These are phyloP conservation scores for Sebastes alutus DNA, from an alignment of 2,797 vertebrate species.

Conservation along the genomic window DNA sequence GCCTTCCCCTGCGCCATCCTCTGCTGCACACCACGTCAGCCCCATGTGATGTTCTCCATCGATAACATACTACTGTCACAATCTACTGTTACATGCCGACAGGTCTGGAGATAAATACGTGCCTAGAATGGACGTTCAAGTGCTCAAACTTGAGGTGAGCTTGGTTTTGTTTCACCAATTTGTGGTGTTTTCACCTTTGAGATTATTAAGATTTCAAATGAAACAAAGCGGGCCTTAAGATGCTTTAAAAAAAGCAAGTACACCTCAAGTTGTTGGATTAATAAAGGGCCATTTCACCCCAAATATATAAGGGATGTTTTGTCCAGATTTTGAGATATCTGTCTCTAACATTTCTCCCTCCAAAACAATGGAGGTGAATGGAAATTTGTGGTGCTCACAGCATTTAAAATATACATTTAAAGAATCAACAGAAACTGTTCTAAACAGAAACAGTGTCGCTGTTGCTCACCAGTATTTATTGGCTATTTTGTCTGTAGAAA, in stretches of 20 bases:
- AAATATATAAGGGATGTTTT: not conserved
- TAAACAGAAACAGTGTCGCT: not conserved
- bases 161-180: constrained; percentile 25
- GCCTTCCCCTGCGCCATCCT: constrained; percentile 82
- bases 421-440: not conserved
- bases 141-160: not conserved
- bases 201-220: not conserved
- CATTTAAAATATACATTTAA: not conserved
- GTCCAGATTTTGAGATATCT: not conserved
- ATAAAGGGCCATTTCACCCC: constrained; percentile 17
- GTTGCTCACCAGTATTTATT: not conserved
- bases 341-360: not conserved
- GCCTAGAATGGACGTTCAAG: not conserved
- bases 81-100: constrained; percentile 69
- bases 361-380: not conserved
- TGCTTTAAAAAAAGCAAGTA: not conserved
- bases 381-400: not conserved
- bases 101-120: constrained; percentile 64
- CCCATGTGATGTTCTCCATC: constrained; percentile 88
- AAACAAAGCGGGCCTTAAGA: constrained; percentile 3
- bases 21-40: constrained; percentile 83
- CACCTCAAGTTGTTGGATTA: constrained; percentile 23
- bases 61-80: constrained; percentile 86
- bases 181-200: constrained; percentile 18
- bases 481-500: constrained; percentile 1